Evolutionary conservation across 1,140 invertebrate species (phyloP), one percentile per base, ranked within the genome.

Genomic region (Zaprionus gabonicus): DNA sequence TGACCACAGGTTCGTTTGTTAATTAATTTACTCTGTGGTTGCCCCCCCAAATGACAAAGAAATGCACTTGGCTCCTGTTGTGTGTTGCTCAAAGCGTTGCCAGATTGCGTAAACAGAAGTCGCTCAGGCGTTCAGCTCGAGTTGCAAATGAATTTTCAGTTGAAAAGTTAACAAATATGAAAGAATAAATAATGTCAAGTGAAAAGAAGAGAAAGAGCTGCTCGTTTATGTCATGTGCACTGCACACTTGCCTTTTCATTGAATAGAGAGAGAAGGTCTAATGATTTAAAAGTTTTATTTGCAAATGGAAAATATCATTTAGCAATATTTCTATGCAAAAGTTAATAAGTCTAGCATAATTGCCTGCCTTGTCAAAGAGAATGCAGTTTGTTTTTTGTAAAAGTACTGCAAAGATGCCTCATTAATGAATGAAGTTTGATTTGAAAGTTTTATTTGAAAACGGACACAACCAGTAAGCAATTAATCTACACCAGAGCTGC

Each of bases 101-200:
- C 41, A 46, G 41, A 46, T 46, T 46, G n/a, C 41, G 41, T 46
- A 46, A 46, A 46, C n/a, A 46, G 41, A 3, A 17, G 7, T 17
- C n/a, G 41, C 6, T 17, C 41, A 17, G 17, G n/a, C 5, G n/a
- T 46, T 46, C 41, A 17, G n/a, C 41, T 46, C 41, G 7, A 46
- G 41, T 46, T 46, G 41, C n/a, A 9, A 46, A 46, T 46, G 41
- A 46, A 17, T 46, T 46, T 46, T 1, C 7, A 46, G 41, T 46
- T 46, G 41, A 46, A 46, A 46, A 44, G n/a, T 17, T 7, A 46
- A 44, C n/a, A 46, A 17, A 46, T 46, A 44, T 44, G 41, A 44
- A 44, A 7, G 1, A 7, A 17, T 7, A 44, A 44, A 44, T 44
- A 7, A 44, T 44, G 41, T 44, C 41, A 17, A 1, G 17, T 17